Percentiles rank a stretch among this genome's conserved stretches.
phyloP scores from a whole-genome alignment of 2,797 vertebrate genomes.

The Dermochelys coriacea region DNA sequence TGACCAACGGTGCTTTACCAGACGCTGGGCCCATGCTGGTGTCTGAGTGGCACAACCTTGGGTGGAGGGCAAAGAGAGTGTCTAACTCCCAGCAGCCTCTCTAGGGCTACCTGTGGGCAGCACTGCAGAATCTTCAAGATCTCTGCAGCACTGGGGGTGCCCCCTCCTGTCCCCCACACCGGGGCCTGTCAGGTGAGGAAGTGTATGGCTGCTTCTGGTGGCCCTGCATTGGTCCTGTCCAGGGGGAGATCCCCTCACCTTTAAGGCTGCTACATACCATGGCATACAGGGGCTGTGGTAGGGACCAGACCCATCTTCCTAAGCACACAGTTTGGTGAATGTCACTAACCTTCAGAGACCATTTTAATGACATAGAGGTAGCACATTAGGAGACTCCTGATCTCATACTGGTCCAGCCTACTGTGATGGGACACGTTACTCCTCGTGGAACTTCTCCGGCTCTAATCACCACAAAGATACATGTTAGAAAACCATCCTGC shows the following conservation, averaged over 20 bases:
- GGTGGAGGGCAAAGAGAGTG: too few species aligned
- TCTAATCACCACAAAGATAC: conserved; percentile 62
- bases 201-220: not conserved
- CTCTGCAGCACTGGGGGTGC: not conserved
- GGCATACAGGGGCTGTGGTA: not conserved
- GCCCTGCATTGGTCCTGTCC: not conserved
- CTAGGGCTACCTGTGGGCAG: too few species aligned
- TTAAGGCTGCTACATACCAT: not conserved
- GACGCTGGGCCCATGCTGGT: not conserved
- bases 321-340: not conserved
- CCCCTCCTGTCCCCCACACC: not conserved
- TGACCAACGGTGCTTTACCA: not conserved
- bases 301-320: not conserved
- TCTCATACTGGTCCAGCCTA: conserved; percentile 92
- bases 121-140: not conserved
- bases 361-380: conserved; percentile 93
- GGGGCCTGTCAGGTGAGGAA: not conserved
- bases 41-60: not conserved
- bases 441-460: conserved; percentile 90
- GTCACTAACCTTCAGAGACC: conserved; percentile 91
- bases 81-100: too few species aligned
- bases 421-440: conserved; percentile 85
- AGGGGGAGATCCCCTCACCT: not conserved
- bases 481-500: not conserved
- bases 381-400: conserved; percentile 92